These are phyloP conservation scores for Hippocampus zosterae DNA, from an alignment of 2,113 vertebrate genomes.

Conservation along the genomic window DNA sequence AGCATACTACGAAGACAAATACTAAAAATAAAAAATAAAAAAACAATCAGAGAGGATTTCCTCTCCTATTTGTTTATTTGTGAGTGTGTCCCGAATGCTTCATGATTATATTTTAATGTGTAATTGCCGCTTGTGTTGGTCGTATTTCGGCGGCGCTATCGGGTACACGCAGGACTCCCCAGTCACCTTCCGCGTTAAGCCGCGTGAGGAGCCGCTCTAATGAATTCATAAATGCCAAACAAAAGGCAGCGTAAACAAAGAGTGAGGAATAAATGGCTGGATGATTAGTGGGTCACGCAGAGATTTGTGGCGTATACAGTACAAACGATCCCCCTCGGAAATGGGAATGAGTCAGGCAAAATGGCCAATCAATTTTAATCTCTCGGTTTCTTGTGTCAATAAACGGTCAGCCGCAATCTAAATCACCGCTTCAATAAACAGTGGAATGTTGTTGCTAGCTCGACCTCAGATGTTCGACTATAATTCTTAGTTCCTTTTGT, in stretches of 20 bases:
- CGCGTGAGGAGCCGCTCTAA: slow-evolving; percentile 59
- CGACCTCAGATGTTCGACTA: not conserved
- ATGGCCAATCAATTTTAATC: slow-evolving; percentile 68
- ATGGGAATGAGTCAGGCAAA: slow-evolving; percentile 62
- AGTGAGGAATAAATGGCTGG: slow-evolving; percentile 53
- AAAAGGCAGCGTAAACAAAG: slow-evolving; percentile 63
- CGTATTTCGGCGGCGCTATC: slow-evolving; percentile 57
- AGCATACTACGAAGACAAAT: slow-evolving; percentile 52
- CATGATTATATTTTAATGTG: slow-evolving; percentile 50
- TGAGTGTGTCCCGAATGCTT: slow-evolving; percentile 41
- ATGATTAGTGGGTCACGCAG: slow-evolving; percentile 61
- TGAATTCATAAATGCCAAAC: slow-evolving; percentile 67
- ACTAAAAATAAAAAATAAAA: slow-evolving; percentile 69
- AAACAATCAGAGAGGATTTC: slow-evolving; percentile 65
- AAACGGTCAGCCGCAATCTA: slow-evolving; percentile 32
- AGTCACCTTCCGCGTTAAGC: slow-evolving; percentile 58
- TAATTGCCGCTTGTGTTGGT: slow-evolving; percentile 58
- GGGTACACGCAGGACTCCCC: slow-evolving; percentile 57
- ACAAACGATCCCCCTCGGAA: slow-evolving; percentile 59
- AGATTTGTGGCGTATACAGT: slow-evolving; percentile 62
- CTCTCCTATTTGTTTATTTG: slow-evolving; percentile 66
- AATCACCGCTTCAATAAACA: slow-evolving; percentile 3
- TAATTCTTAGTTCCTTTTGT: slow-evolving; percentile 26
- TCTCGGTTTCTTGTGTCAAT: slow-evolving; percentile 63
- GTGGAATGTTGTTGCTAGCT: not conserved